Percentiles rank a stretch among this genome's conserved stretches.
Conservation (phyloP, 2,113 vertebrate genomes). For the Leptocoma aspasia region DNA sequence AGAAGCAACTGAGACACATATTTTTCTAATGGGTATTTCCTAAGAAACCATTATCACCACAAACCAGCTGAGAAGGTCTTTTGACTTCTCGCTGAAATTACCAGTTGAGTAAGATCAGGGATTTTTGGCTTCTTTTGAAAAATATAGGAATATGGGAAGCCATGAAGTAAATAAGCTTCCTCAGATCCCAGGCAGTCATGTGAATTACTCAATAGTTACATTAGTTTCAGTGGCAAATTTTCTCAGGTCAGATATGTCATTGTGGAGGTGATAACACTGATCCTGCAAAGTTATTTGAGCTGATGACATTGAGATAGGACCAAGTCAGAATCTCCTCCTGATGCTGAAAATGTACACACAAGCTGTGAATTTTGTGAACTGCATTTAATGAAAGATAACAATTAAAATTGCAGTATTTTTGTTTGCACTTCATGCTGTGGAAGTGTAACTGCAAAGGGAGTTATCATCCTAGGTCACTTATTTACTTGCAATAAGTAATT, state of each 20-base stretch:
- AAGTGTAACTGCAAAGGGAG: background rate
- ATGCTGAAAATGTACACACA: background rate
- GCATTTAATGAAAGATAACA: background rate
- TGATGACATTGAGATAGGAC: background rate
- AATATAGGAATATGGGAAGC: background rate
- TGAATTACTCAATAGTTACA: background rate
- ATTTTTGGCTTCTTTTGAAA: background rate
- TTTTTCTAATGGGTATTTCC: background rate
- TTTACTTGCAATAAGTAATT: background rate
- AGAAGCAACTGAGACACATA: background rate
- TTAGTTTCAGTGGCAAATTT: background rate
- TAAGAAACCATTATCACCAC: background rate
- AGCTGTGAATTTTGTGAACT: background rate
- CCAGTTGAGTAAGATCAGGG: background rate
- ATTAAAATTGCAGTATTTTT: background rate
- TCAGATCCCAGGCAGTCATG: background rate
- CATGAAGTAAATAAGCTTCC: background rate
- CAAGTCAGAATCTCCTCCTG: background rate
- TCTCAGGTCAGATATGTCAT: background rate
- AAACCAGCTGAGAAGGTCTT: background rate
- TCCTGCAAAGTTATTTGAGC: background rate
- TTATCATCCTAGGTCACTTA: background rate
- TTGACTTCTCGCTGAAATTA: background rate
- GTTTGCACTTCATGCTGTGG: background rate
- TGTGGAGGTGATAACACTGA: background rate